Evolutionary conservation across 1,140 invertebrate species (phyloP), one percentile per base, ranked within the genome.

Genomic region (Magallana angulata): DNA sequence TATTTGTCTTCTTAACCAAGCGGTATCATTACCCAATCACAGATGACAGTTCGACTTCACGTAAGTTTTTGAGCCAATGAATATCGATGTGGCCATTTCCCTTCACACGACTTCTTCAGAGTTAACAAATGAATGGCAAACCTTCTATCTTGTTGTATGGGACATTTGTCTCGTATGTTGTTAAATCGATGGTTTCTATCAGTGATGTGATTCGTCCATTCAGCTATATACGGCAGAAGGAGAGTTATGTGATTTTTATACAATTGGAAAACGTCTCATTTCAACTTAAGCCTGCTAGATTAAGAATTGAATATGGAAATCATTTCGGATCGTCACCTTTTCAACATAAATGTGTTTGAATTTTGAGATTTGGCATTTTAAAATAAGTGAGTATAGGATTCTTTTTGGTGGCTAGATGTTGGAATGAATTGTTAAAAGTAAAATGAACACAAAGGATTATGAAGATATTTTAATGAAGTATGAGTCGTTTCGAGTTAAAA

Each of bases 401-500:
- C 36, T 36, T 36, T 36, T 36, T 36, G 36, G 36, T 5, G 36
- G 36, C 36, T 5, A 36, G 36, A 36, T 36, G 36, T 36, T 36
- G 5, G 5, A 36, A 36, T 36, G 2, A 36, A 36, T 36, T 36
- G 11, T 71, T 30, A 12, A 30, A 30, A n/a, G 11, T 30, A 71
- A 71, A 71, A 71, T 71, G 68, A 18, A 71, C 24, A 30, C 68
- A 30, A 71, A 71, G 36, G 68, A 71, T 16, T 82, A 86, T 81
- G 87, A 91, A 84, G 81, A 60, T 7, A 64, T 68, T 9, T 85
- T 88, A 36, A 89, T 89, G 87, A 82, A 89, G 14, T 92, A 88
- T 80, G 81, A 87, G n/a, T 89, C 90, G 71, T 92, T 90, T 86
- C 87, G 89, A 24, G 85, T 90, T 8, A 91, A 93, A 80, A 93